phyloP scores from a whole-genome alignment of 2,113 vertebrate genomes.

The Ariopsis seemanni region DNA sequence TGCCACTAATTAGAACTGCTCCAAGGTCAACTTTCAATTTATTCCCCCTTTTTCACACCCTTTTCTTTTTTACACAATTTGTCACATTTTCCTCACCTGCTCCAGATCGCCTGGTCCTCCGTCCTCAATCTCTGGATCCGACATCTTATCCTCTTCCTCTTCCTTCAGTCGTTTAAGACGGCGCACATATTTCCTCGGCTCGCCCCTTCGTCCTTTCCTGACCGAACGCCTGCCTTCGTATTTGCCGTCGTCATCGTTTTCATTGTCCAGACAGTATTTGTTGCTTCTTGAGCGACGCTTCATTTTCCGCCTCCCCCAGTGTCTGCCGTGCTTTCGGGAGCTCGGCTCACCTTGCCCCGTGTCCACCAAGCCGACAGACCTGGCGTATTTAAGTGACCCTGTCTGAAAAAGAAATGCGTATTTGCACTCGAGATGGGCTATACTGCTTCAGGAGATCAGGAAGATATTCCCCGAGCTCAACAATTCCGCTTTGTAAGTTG shows the following conservation, averaged over 20 bases:
- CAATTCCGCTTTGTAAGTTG: background rate
- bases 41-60: background rate
- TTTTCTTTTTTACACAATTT: background rate
- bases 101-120: slow-evolving; percentile 2
- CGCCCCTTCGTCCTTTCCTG: background rate
- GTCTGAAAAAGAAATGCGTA: background rate
- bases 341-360: background rate
- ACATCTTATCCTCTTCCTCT: background rate
- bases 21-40: background rate
- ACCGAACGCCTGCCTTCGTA: slow-evolving; percentile 4
- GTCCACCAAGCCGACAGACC: background rate
- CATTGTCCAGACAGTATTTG: slow-evolving; percentile 21
- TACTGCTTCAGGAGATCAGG: background rate
- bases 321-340: slow-evolving; percentile 13
- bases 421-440: background rate
- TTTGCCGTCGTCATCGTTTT: slow-evolving; percentile 26
- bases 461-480: background rate
- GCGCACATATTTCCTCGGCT: slow-evolving; percentile 18
- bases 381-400: slow-evolving; percentile 8
- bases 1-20: background rate
- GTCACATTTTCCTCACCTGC: slow-evolving; percentile 13
- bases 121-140: slow-evolving; percentile 18
- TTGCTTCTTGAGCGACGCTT: slow-evolving; percentile 22
- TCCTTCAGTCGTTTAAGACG: slow-evolving; percentile 31
- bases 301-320: background rate